These are phyloP conservation scores for Zosterops lateralis DNA, from an alignment of 2,113 vertebrate genomes.

Conservation along the genomic window DNA sequence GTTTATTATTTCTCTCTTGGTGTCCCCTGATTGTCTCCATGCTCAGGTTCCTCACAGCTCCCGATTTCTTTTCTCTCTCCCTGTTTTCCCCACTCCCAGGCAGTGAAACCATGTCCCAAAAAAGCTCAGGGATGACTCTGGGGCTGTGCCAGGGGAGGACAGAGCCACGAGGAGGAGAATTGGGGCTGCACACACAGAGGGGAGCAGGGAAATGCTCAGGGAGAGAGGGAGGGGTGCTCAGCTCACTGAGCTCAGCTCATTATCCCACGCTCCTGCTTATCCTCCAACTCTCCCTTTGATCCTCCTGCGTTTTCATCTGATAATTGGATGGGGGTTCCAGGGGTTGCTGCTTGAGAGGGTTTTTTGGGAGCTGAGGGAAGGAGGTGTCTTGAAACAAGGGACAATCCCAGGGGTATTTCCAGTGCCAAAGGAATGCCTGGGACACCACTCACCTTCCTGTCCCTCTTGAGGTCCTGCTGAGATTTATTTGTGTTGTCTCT, in stretches of 20 bases:
- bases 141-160: neutral
- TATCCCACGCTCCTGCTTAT: slow-evolving; percentile 23
- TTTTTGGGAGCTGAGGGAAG: slow-evolving; percentile 9
- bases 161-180: fast-evolving
- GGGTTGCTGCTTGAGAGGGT: neutral
- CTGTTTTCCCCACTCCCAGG: neutral
- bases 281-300: slow-evolving; percentile 52
- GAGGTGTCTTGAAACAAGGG: neutral
- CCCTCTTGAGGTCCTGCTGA: neutral
- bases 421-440: neutral
- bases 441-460: neutral
- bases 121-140: neutral
- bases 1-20: neutral
- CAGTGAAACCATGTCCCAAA: neutral
- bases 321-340: slow-evolving; percentile 23
- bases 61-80: neutral
- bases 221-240: neutral
- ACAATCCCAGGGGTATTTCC: neutral
- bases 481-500: neutral
- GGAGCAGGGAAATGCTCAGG: neutral
- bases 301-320: slow-evolving; percentile 3
- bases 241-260: slow-evolving; percentile 24
- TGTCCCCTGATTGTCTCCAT: neutral
- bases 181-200: neutral
- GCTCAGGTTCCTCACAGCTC: neutral